Percentiles rank a stretch among this genome's conserved stretches.
These are phyloP conservation scores for Oreochromis grahami DNA, from an alignment of 2,797 vertebrate species.

Conservation along the genomic window DNA sequence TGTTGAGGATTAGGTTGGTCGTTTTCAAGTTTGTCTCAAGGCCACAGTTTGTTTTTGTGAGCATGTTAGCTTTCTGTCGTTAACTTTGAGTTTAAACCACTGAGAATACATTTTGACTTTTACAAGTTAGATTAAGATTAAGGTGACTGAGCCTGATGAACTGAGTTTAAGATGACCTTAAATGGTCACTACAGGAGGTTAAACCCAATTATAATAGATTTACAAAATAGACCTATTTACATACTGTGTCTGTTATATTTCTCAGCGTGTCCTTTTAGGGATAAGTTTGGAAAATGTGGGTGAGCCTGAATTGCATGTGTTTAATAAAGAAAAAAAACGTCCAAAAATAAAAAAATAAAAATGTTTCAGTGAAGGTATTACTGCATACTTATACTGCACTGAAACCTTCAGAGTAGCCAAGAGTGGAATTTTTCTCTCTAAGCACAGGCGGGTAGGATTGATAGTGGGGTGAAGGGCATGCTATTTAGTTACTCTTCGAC, in stretches of 20 bases:
- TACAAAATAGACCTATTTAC: background rate
- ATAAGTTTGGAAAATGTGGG: background rate
- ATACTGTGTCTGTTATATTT: background rate
- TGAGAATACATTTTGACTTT: background rate
- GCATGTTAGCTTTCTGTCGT: background rate
- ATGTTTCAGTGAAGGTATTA: background rate
- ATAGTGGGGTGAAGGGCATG: slow-evolving; percentile 5
- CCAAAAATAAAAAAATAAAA: slow-evolving; percentile 4
- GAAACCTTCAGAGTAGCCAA: slow-evolving; percentile 18
- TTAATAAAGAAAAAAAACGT: background rate
- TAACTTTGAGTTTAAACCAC: background rate
- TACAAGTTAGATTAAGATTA: background rate
- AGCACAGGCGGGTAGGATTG: background rate
- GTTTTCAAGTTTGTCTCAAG: background rate
- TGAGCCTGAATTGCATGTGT: background rate
- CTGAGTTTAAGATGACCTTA: background rate
- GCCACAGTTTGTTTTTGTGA: background rate
- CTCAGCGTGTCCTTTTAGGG: background rate
- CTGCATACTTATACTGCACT: background rate
- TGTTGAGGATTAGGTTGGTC: background rate
- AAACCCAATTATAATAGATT: background rate
- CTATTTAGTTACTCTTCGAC: slow-evolving; percentile 1
- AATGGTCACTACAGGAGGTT: background rate
- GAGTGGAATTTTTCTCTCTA: slow-evolving; percentile 40
- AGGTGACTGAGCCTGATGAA: background rate